Conservation (phyloP, 64 coral and sea anemone species). For the Montipora foliosa region DNA sequence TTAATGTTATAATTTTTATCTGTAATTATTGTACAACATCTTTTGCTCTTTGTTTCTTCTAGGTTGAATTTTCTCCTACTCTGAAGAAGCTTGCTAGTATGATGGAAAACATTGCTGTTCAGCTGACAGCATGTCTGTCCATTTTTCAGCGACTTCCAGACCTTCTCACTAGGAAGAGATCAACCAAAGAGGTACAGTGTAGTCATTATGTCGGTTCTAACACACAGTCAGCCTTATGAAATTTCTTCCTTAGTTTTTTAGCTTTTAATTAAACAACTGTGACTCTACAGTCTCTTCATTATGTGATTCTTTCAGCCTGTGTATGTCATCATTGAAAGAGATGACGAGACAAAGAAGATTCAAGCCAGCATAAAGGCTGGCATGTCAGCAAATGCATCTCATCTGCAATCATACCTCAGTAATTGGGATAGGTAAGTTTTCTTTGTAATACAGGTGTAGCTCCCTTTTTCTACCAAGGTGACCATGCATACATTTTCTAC, state of each 20-base stretch:
- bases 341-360: conserved; percentile 99
- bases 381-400: conserved; percentile 96
- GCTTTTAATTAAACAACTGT: no score
- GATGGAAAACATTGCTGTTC: conserved; percentile 92
- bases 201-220: not conserved
- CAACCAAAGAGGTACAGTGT: conserved; percentile 74
- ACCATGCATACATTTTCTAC: no score
- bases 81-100: conserved; percentile 98
- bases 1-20: no score
- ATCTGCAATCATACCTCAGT: conserved; percentile 95
- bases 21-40: not conserved
- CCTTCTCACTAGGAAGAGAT: conserved; percentile 85
- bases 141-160: conserved; percentile 95
- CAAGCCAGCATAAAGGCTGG: conserved; percentile 91
- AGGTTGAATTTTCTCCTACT: conserved; percentile 99
- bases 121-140: conserved; percentile 85
- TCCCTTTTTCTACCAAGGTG: no score
- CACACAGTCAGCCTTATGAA: no score
- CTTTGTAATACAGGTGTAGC: not conserved
- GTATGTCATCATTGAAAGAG: conserved; percentile 86
- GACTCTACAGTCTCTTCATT: no score
- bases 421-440: conserved; percentile 96
- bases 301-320: conserved; percentile 64
- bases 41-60: not conserved
- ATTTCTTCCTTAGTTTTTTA: no score